Conservation (phyloP, 2,113 vertebrate species). For the Mormoops blainvillei region DNA sequence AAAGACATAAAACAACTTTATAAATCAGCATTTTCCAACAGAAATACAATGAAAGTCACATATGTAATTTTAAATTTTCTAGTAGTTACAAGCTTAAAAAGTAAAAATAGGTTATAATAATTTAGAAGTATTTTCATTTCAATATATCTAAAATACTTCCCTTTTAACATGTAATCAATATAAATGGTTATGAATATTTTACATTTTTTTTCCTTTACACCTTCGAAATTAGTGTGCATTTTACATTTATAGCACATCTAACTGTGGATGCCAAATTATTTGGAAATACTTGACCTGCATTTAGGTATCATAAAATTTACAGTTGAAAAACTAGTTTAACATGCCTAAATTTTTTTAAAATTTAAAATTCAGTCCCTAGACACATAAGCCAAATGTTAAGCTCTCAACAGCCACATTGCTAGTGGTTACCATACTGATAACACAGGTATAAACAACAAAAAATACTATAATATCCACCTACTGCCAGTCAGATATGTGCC, state of each 20-base stretch:
- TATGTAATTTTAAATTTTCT: neutral
- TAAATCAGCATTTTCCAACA: neutral
- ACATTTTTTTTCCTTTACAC: neutral
- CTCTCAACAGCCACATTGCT: neutral
- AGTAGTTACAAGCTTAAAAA: neutral
- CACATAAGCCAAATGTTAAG: neutral
- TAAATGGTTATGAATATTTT: slow-evolving; percentile 3
- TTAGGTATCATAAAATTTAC: slow-evolving; percentile 18
- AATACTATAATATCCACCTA: neutral
- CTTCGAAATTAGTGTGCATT: neutral
- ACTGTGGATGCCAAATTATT: neutral
- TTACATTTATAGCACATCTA: neutral
- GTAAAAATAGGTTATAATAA: neutral
- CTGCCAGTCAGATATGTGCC: neutral
- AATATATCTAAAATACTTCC: neutral
- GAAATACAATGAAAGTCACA: neutral
- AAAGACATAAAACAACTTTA: neutral
- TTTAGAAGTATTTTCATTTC: neutral
- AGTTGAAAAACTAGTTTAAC: neutral
- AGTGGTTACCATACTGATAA: neutral
- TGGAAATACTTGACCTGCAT: neutral
- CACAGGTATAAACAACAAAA: neutral
- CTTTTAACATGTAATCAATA: neutral
- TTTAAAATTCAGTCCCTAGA: neutral
- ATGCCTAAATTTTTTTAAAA: neutral